Evolutionary conservation across 1,140 invertebrate species (phyloP), one percentile per base, ranked within the genome.

Genomic region (Drosophila bifasciata): DNA sequence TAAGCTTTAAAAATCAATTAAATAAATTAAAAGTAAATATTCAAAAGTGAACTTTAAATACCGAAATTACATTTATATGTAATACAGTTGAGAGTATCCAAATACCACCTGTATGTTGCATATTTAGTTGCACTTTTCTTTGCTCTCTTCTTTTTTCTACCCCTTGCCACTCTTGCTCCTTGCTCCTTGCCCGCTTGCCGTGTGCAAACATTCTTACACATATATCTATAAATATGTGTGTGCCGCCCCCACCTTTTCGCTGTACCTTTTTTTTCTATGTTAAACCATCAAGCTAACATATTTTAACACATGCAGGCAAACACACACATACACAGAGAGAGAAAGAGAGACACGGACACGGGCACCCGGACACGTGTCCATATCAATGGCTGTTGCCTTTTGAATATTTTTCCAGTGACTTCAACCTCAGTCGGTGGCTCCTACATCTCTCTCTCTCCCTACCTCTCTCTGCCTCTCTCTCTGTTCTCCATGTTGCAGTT

Each of bases 271-370:
- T 79, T 86, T 88, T 76, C 67, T 69, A 81, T 79, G 83, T 79
- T 88, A 88, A 88, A 83, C 83, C 84, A 88, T 88, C 83, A 88
- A 79, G 84, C 83, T 78, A 83, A 88, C 83, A 88, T 88, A 88
- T 88, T 88, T 88, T 88, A 88, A 83, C 83, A 86, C 83, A 88
- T 81, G 62, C 70, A 75, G 60, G 68, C 62, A 55, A 62, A 60
- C 61, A 75, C 55, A 78, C 32, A 36, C 64, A 60, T 58, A 75
- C 23, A 36, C 66, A 40, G 39, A 57, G 25, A 55, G 25, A 73
- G 36, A 57, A 25, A 55, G 25, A 73, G 17, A 44, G 40, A 21
- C 8, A 55, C 13, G 21, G 23, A 23, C 56, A 52, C 25, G 56
- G 49, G n/a, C n/a, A 60, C 58, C 62, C 58, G 40, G 56, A 76